phyloP scores from a whole-genome alignment of 2,888 invertebrate genomes.

The Andrena fulva region DNA sequence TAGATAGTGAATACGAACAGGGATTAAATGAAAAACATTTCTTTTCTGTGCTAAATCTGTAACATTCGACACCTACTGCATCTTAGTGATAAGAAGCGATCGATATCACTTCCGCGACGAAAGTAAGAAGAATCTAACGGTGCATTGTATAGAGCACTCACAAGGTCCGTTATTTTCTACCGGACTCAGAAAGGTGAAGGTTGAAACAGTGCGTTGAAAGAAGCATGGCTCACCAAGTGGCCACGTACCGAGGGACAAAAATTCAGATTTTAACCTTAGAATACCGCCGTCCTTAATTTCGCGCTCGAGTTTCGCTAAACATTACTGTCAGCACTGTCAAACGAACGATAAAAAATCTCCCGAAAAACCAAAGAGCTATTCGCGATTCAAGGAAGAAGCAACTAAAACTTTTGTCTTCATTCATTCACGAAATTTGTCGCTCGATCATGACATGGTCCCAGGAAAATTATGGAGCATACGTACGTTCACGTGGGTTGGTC shows the following conservation, averaged over 20 bases:
- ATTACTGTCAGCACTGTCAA: not conserved
- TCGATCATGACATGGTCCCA: too few relatives aligned
- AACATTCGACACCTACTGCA: conserved; percentile 11
- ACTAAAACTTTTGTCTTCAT: too few relatives aligned
- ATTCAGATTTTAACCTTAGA: not conserved
- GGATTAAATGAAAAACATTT: not conserved
- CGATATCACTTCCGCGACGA: conserved; percentile 23
- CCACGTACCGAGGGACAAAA: not conserved
- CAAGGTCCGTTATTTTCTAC: conserved; percentile 55
- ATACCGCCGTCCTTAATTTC: not conserved
- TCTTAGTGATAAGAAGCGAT: conserved; percentile 16
- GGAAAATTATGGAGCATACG: too few relatives aligned
- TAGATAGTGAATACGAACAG: not conserved
- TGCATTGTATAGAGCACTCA: not conserved
- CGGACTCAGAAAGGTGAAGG: conserved; percentile 55
- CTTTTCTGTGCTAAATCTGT: not conserved
- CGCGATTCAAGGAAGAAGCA: too few relatives aligned
- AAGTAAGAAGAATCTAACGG: conserved; percentile 22
- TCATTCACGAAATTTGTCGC: too few relatives aligned
- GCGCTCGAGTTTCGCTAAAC: not conserved
- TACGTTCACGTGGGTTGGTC: too few relatives aligned
- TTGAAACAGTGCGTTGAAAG: conserved; percentile 38
- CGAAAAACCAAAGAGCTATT: not conserved
- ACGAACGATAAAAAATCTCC: not conserved
- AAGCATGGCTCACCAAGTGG: conserved; percentile 8